Evolutionary conservation across 1,140 invertebrate species (phyloP).

Genomic region (Apis mellifera): DNA sequence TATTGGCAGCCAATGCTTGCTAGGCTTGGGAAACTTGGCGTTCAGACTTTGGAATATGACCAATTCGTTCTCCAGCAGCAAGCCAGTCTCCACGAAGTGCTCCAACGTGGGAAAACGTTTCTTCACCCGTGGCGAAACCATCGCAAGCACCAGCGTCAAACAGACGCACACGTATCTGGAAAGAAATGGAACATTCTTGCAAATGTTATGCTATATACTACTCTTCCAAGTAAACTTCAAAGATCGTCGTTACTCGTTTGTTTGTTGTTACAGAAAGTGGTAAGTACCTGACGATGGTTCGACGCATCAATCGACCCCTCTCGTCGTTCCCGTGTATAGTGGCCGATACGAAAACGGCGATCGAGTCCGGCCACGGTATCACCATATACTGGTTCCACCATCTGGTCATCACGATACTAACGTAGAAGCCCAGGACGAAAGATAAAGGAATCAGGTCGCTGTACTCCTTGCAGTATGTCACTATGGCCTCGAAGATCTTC

Average conservation of each 20-base stretch:
- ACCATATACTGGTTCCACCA: conserved; percentile 95
- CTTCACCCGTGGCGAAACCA: conserved; percentile 94
- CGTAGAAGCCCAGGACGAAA: conserved; percentile 95
- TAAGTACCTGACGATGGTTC: conserved; percentile 90
- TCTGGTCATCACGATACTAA: conserved; percentile 94
- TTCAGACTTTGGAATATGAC: conserved; percentile 90
- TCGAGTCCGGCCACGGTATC: conserved; percentile 91
- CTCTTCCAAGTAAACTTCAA: too few relatives aligned
- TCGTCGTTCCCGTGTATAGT: conserved; percentile 91
- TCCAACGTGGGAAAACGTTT: conserved; percentile 95
- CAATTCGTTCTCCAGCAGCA: conserved; percentile 94
- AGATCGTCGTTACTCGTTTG: too few relatives aligned
- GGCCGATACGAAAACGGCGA: conserved; percentile 92
- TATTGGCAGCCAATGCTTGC: conserved; percentile 97
- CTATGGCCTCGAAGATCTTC: conserved; percentile 89
- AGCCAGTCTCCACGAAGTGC: conserved; percentile 92
- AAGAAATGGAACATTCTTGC: background rate
- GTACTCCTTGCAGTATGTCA: conserved; percentile 90
- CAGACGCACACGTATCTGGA: conserved; percentile 88
- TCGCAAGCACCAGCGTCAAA: conserved; percentile 90
- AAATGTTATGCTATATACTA: too few relatives aligned
- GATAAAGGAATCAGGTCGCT: conserved; percentile 91
- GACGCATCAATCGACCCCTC: conserved; percentile 91
- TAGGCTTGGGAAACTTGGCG: conserved; percentile 91
- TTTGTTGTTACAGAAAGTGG: background rate